Evolutionary conservation across 1,140 invertebrate species (phyloP).

Genomic region (Pseudomyrmex flavicornis): DNA sequence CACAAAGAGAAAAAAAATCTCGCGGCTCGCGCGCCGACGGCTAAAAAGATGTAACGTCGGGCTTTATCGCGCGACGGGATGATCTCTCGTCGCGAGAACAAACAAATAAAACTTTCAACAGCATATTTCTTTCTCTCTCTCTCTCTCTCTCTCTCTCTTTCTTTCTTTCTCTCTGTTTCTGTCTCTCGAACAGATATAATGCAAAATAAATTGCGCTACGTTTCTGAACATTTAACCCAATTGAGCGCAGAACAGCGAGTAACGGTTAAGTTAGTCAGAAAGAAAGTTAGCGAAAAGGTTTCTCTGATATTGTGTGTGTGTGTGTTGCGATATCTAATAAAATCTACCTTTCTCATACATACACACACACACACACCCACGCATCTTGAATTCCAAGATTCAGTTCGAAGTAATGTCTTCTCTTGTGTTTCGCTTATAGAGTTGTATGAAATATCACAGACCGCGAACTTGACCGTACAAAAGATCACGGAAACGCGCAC

Average conservation of each 20-base stretch:
- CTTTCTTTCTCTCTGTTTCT: too few relatives aligned
- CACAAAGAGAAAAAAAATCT: not conserved
- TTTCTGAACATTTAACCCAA: not conserved
- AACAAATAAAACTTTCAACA: not conserved
- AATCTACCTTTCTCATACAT: not conserved
- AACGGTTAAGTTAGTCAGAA: not conserved
- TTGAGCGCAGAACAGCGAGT: not conserved
- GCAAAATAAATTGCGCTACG: not conserved
- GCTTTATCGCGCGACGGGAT: conserved; percentile 7
- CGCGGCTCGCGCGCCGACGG: conserved; percentile 26
- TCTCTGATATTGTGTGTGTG: too few relatives aligned
- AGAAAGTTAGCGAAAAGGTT: not conserved
- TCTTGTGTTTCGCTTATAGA: not conserved
- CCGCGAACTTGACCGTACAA: not conserved
- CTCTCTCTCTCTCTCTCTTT: too few relatives aligned
- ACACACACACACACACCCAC: too few relatives aligned
- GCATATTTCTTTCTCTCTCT: not conserved
- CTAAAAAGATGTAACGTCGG: conserved; percentile 1
- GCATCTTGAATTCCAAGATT: not conserved
- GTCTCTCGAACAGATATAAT: not conserved
- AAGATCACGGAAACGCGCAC: not conserved
- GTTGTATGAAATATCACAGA: not conserved
- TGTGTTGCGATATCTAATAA: too few relatives aligned
- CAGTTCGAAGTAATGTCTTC: not conserved
- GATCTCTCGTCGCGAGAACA: conserved; percentile 3